phyloP scores from a whole-genome alignment of 2,888 invertebrate species.

The Drosophila macrothrix region DNA sequence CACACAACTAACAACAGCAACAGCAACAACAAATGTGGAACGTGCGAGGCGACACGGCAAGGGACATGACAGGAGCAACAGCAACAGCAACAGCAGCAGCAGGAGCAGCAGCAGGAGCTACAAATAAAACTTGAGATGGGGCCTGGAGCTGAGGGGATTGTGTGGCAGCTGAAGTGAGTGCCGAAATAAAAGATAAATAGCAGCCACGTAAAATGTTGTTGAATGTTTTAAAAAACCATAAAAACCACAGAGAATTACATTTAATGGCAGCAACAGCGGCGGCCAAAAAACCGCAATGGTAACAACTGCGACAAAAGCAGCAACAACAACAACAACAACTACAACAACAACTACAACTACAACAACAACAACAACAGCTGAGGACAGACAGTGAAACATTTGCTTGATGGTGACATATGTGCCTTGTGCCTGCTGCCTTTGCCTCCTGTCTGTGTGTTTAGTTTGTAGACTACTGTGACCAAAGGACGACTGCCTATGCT shows the following conservation, averaged over 20 bases:
- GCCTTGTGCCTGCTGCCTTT: constrained; percentile 8
- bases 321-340: constrained; percentile 26
- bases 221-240: constrained; percentile 82
- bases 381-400: constrained; percentile 34
- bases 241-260: constrained; percentile 81
- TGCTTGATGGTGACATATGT: constrained; percentile 51
- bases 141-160: not conserved
- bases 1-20: constrained; percentile 39
- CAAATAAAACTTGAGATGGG: not conserved
- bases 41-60: constrained; percentile 55
- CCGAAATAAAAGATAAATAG: constrained; percentile 80
- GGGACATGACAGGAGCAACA: constrained; percentile 33
- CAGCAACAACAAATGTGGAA: constrained; percentile 36
- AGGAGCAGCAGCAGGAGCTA: constrained; percentile 2
- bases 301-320: constrained; percentile 59
- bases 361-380: constrained; percentile 12
- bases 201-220: constrained; percentile 82
- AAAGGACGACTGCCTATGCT: constrained; percentile 18
- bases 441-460: constrained; percentile 36
- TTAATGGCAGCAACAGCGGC: constrained; percentile 69
- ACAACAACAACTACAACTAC: constrained; percentile 9
- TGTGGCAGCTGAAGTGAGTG: constrained; percentile 43
- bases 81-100: not conserved
- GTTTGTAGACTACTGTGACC: constrained; percentile 21
- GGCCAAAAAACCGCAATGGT: constrained; percentile 62